Evolutionary conservation across 2,113 vertebrate genomes (phyloP).

Genomic region (Astatoreochromis straeleni): DNA sequence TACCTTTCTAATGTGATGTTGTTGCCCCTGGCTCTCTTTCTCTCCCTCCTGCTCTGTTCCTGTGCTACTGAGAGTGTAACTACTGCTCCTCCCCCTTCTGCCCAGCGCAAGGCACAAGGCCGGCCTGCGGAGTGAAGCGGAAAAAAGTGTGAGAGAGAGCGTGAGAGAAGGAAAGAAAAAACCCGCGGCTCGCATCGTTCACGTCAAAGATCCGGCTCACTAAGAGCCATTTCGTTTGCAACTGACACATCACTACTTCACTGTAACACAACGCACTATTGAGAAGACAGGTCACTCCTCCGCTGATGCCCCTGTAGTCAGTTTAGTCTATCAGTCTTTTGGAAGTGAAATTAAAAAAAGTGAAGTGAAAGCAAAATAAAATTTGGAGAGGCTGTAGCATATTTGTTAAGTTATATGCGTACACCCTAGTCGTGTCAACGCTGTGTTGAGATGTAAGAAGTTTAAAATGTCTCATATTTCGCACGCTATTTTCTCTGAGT

Average conservation of each 20-base stretch:
- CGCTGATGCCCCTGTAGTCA: neutral
- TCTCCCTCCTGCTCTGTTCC: no score
- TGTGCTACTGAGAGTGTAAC: no score
- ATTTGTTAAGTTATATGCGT: neutral
- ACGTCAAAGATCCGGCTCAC: no score
- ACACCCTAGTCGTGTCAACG: neutral
- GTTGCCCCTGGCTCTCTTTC: no score
- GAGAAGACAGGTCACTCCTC: neutral
- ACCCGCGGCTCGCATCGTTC: no score
- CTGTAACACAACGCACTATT: rapidly evolving
- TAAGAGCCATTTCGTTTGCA: no score
- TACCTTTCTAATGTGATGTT: no score
- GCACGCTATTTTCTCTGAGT: neutral
- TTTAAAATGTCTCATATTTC: neutral
- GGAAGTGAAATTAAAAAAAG: neutral
- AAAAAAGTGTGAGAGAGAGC: no score
- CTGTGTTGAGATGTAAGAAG: neutral
- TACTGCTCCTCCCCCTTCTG: no score
- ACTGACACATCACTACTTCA: neutral
- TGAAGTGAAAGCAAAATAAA: neutral
- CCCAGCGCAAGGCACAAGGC: no score
- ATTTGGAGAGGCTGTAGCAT: neutral
- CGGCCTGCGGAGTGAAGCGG: no score
- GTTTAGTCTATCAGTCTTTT: neutral
- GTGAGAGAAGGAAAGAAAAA: no score